Conservation (phyloP, 2,888 invertebrate genomes). For the Oxyscelio sp. region DNA sequence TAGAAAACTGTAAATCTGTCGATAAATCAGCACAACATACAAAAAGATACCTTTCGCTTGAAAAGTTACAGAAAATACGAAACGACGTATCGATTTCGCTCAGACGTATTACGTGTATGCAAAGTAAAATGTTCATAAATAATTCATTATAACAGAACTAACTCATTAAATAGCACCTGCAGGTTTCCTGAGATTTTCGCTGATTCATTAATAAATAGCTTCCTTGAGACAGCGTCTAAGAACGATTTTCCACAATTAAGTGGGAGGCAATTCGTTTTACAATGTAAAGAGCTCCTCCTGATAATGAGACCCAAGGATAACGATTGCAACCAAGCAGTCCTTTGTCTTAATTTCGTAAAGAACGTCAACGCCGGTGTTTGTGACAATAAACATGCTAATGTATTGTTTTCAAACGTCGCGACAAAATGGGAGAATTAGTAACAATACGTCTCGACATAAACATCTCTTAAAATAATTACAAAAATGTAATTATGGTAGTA, state of each 20-base stretch:
- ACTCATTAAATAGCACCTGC: slow-evolving; percentile 28
- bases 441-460: slow-evolving; percentile 26
- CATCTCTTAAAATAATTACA: too few relatives aligned
- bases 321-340: slow-evolving; percentile 30
- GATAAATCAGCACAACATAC: background rate
- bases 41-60: background rate
- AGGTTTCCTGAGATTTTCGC: slow-evolving; percentile 31
- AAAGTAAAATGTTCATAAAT: slow-evolving; percentile 1
- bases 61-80: background rate
- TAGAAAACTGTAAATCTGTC: slow-evolving; percentile 11
- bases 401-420: slow-evolving; percentile 22
- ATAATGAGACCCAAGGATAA: slow-evolving; percentile 45
- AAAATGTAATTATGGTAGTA: too few relatives aligned
- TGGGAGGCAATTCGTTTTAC: slow-evolving; percentile 25
- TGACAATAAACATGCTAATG: slow-evolving; percentile 53
- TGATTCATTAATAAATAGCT: slow-evolving; percentile 55
- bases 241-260: slow-evolving; percentile 52
- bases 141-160: slow-evolving; percentile 14
- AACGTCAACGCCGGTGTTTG: slow-evolving; percentile 17
- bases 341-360: slow-evolving; percentile 36
- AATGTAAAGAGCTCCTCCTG: slow-evolving; percentile 13
- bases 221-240: slow-evolving; percentile 41
- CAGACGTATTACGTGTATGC: background rate
- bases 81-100: background rate
- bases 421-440: background rate